Conservation (phyloP, 2,888 invertebrate species). For the Plagodis dolabraria region DNA sequence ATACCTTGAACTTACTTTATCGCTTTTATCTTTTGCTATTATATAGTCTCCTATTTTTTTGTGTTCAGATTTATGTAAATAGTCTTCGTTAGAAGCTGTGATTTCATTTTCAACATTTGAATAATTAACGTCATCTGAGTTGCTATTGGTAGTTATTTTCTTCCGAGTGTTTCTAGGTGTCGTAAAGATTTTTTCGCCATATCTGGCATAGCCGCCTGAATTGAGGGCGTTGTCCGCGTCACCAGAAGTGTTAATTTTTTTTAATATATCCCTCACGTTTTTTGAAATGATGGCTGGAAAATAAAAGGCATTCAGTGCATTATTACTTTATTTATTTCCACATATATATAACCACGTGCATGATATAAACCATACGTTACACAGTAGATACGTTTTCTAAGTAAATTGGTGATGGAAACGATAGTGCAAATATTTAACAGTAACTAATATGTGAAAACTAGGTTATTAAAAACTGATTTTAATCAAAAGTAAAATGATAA, state of each 20-base stretch:
- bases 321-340: not conserved
- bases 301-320: not conserved
- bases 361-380: too few relatives aligned
- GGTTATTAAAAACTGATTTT: too few relatives aligned
- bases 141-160: not conserved
- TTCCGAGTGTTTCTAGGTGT: not conserved
- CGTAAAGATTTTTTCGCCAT: not conserved
- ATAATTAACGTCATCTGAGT: not conserved
- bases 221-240: not conserved
- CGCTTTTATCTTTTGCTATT: conserved; percentile 1
- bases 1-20: not conserved
- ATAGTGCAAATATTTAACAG: too few relatives aligned
- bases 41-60: not conserved
- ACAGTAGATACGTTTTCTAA: too few relatives aligned
- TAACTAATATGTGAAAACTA: too few relatives aligned
- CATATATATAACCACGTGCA: too few relatives aligned
- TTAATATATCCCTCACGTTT: not conserved
- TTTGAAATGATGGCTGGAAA: not conserved
- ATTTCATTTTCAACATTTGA: not conserved
- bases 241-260: not conserved
- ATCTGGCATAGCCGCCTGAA: not conserved
- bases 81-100: not conserved
- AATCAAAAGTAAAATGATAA: too few relatives aligned
- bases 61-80: not conserved
- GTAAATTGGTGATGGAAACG: too few relatives aligned